A percentile compares a stretch with the other conserved stretches of the same genome.
These are phyloP conservation scores for Columba janthina DNA, from an alignment of 2,113 vertebrate genomes.

Conservation along the genomic window DNA sequence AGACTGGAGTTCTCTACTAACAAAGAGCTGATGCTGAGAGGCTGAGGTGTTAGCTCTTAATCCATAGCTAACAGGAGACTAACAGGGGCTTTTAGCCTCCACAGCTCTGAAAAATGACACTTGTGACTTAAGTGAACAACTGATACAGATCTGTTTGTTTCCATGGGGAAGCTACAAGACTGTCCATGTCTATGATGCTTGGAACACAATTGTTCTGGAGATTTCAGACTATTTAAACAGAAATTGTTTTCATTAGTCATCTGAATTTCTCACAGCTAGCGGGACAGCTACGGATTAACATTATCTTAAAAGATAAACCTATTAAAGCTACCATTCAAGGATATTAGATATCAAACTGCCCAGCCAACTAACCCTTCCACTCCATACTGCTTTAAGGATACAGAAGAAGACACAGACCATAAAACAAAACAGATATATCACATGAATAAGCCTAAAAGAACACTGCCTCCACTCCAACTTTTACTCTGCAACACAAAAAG, in stretches of 20 bases:
- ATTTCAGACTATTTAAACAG: background rate
- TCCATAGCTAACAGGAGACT: background rate
- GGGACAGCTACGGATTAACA: background rate
- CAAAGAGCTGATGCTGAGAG: background rate
- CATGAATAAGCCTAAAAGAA: background rate
- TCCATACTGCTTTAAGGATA: background rate
- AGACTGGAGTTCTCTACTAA: background rate
- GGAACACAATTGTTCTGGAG: background rate
- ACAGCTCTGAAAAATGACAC: background rate
- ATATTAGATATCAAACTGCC: background rate
- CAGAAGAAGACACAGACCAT: background rate
- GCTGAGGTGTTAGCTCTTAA: background rate
- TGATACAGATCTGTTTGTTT: background rate
- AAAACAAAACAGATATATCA: background rate
- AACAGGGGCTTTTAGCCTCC: background rate
- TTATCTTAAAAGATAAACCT: background rate
- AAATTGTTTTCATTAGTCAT: background rate
- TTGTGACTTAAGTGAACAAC: background rate
- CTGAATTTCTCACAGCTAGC: background rate
- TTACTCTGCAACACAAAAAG: background rate
- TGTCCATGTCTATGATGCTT: fast-evolving
- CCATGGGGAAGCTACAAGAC: background rate
- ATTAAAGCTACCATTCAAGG: background rate
- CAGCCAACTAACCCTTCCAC: background rate
- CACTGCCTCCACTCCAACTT: background rate